Evolutionary conservation across 2,113 vertebrate genomes (phyloP), one percentile per base, ranked within the genome.

Genomic region (Spea bombifrons): DNA sequence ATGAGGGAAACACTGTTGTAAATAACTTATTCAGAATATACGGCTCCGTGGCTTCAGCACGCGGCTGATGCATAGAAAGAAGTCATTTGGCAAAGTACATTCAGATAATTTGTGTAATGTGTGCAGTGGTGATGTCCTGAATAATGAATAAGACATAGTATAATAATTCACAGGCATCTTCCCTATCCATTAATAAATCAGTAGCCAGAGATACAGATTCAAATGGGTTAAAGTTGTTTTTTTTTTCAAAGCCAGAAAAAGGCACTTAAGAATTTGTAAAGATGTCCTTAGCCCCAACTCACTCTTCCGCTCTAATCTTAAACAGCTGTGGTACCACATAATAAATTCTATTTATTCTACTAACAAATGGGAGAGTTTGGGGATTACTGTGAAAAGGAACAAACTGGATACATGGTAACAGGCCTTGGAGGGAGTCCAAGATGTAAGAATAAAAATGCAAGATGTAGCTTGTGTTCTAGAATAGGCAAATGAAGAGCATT

Each of bases 331-430:
- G 59, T 46, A 76, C 52, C 50, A 16, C 66, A 48, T 76, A 76
- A 69, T 76, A 71, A 78, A 78, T 67, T 76, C 76, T 78, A 78
- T 78, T 72, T 78, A 78, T 78, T 78, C 68, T 72, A 72, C 61
- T 78, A 72, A 72, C 76, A 78, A 78, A 78, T 72, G 7, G 61
- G 47, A 68, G 76, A 64, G 68, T 71, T 63, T 52, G 8, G 59
- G 76, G 76, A 71, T 78, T 78, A 78, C 68, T 47, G 68, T 52
- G 76, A 55, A 45, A 72, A 44, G 76, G 61, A 78, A 72, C 76
- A 78, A 30, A 72, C 47, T 66, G 48, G 12, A 50, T 71, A 72
- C 69, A 78, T 72, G 59, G 76, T 72, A 78, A 78, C 69, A 66
- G 69, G 8, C 17, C 48, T 66, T 78, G 76, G 76, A 78, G 44